Evolutionary conservation across 1,140 invertebrate genomes (phyloP), one percentile per base, ranked within the genome.

Genomic region (Orchesella cincta): DNA sequence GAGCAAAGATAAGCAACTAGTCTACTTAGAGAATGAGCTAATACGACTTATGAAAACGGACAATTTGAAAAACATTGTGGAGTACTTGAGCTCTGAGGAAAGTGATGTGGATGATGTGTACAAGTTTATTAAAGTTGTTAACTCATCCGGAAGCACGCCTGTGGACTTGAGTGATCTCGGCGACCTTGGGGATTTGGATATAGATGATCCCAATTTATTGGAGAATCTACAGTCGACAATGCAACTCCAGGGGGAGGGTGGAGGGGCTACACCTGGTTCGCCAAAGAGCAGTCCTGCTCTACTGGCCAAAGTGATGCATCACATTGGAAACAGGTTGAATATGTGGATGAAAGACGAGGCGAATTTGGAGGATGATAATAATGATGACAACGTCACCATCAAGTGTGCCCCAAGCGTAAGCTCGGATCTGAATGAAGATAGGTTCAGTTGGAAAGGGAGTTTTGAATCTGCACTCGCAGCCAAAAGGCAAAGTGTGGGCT

Each of bases 11-110:
- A 74, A 77, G 67, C 81, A 81, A 75, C 64, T 81, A 52, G 73
- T 80, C 29, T 81, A 80, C 70, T 78, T 82, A 46, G 81, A 81
- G 51, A 80, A 91, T 78, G 94, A 96, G 86, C 84, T 96, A 16
- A 96, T 94, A 0, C 88, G 94, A 72, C 85, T 96, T 76, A 96
- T 96, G 94, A 95, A 95, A 87, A 95, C 93, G 62, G 94, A 96
- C 79, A 93, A 96, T 85, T 93, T 96, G 20, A 90, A 92, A 33
- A 94, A 95, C 85, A 94, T 96, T 16, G 94, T 96, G 0, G 94
- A 95, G 85, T 95, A 95, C 85, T 87, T 96, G 62, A 94, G 93
- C 77, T 94, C 93, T 72, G 94, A 95, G 83, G 94, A 96, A 81
- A 95, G 93, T 0, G 94, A 96, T 85, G 85, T 94, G 23, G 94